Evolutionary conservation across 2,113 vertebrate species (phyloP).

Genomic region (Tupaia tana): DNA sequence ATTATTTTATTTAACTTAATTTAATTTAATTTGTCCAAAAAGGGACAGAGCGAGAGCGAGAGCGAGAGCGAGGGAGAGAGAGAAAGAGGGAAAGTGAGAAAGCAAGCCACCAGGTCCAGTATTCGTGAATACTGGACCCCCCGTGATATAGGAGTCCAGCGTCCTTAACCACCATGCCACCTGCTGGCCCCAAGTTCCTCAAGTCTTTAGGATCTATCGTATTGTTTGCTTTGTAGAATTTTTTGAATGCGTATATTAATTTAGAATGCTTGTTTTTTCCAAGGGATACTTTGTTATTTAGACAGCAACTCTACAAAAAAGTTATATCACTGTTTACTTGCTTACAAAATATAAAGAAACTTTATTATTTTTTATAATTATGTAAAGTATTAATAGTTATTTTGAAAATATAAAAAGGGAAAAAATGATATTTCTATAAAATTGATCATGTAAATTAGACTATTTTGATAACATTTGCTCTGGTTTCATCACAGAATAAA

Average conservation of each 20-base stretch:
- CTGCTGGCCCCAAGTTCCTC: not conserved
- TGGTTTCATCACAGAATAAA: not conserved
- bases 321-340: not conserved
- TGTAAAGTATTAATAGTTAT: not conserved
- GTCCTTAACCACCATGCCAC: no score
- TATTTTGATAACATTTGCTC: not conserved
- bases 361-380: not conserved
- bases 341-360: not conserved
- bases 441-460: not conserved
- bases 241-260: not conserved
- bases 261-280: not conserved
- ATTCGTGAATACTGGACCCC: no score
- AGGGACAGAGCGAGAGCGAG: no score
- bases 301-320: not conserved
- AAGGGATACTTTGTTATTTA: not conserved
- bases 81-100: no score
- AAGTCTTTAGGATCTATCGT: not conserved
- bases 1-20: no score
- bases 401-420: not conserved
- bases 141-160: no score
- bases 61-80: no score
- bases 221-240: not conserved
- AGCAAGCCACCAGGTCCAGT: no score
- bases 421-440: not conserved
- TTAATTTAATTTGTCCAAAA: no score